Evolutionary conservation across 2,888 invertebrate genomes (phyloP), one percentile per base, ranked within the genome.

Genomic region (Caenorhabditis sp.): DNA sequence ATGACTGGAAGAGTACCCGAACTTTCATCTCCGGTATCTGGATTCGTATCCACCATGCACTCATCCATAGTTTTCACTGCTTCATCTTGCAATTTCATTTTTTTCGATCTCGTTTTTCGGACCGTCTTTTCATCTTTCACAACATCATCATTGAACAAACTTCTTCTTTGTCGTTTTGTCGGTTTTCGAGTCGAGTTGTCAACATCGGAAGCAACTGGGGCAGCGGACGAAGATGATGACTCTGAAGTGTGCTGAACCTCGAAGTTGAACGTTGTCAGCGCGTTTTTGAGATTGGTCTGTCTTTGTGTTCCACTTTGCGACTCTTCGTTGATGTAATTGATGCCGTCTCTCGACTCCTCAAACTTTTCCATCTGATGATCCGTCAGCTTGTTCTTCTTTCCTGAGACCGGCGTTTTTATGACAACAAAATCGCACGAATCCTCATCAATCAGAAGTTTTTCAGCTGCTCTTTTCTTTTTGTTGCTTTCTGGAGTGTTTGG

Each of bases 281-380:
- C 71, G 10, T 59, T 58, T 53, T 67, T 71, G 43, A 67, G n/a
- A 14, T 50, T 17, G 5, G 50, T 52, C 5, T n/a, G 38, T 20
- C 66, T 70, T 31, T 63, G 63, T 17, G 61, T 20, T 36, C 59
- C 66, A 38, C 54, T 71, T 25, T 71, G 71, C n/a, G 67, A 67
- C 26, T 71, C 71, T 38, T 71, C 71, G 25, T 67, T 54, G n/a
- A 71, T 43, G 20, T 67, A 71, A 20, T 71, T 67, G 17, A 67
- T 63, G 0, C 60, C 31, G 12, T 63, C 65, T 1, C 66, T 21
- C 1, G 57, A 53, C 23, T 67, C 63, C 1, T 56, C 60, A 0
- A 71, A 31, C n/a, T 67, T 71, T 26, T 71, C 71, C 36, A 60
- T 67, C 36, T 71, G 71, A 25, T 60, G 63, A 54, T 71, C 71